Conservation (phyloP, 2,888 invertebrate species). For the Ctenicera cuprea region DNA sequence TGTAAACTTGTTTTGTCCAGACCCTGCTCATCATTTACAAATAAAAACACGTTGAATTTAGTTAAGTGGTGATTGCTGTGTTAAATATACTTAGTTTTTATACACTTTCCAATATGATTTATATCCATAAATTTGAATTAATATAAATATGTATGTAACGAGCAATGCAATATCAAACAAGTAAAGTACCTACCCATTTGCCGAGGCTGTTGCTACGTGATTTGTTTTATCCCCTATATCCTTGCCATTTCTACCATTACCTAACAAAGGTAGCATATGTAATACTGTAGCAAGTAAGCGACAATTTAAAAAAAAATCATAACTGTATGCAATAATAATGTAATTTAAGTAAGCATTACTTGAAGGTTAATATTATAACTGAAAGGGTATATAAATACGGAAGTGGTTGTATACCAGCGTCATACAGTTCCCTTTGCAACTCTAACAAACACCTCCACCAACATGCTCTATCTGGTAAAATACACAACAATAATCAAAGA, state of each 20-base stretch:
- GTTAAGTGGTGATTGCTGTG: too few species aligned
- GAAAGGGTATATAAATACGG: conserved; percentile 36
- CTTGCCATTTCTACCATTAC: conserved; percentile 28
- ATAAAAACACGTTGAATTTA: too few species aligned
- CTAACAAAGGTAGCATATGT: conserved; percentile 1
- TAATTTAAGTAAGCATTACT: conserved; percentile 29
- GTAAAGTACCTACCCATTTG: background rate
- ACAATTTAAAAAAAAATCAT: conserved; percentile 19
- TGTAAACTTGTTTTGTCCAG: too few species aligned
- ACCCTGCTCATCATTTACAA: too few species aligned
- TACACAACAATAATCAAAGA: background rate
- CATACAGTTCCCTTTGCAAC: conserved; percentile 13
- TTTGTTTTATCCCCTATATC: conserved; percentile 24
- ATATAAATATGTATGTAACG: background rate
- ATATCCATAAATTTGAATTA: too few species aligned
- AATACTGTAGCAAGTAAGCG: conserved; percentile 12
- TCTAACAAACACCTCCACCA: conserved; percentile 15
- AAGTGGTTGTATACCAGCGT: conserved; percentile 6
- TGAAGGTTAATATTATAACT: conserved; percentile 31
- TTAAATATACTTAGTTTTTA: too few species aligned
- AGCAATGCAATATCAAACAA: conserved; percentile 2
- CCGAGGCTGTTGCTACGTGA: conserved; percentile 19
- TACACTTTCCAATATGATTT: too few species aligned
- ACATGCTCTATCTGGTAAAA: conserved; percentile 23
- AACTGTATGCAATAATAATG: conserved; percentile 33